phyloP scores from a whole-genome alignment of 2,113 vertebrate genomes.

The Uria aalge region DNA sequence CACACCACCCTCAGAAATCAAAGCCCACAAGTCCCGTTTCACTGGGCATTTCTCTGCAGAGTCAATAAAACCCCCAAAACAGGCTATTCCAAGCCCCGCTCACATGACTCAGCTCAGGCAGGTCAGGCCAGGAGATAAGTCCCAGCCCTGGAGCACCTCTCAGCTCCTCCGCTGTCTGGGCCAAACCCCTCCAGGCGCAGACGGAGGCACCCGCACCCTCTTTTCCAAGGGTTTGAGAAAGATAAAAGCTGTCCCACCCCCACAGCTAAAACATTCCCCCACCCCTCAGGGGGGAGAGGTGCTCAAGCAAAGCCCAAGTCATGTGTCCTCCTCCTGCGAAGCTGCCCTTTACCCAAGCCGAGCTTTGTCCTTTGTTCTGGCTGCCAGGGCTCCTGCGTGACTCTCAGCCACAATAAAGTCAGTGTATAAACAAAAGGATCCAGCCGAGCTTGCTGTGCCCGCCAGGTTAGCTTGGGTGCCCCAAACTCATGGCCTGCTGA shows the following conservation, averaged over 20 bases:
- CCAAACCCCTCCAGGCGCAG: neutral
- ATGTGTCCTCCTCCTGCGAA: neutral
- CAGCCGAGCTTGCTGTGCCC: neutral
- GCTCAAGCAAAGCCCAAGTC: neutral
- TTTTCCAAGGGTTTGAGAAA: neutral
- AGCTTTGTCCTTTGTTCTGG: constrained; percentile 34
- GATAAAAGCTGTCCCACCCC: neutral
- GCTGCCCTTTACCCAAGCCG: neutral
- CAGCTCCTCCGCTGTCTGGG: neutral
- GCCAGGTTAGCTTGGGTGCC: neutral
- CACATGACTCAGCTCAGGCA: neutral
- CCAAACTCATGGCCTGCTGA: neutral
- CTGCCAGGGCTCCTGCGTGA: neutral
- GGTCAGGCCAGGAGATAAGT: neutral
- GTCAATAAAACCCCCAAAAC: neutral
- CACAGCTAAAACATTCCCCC: neutral
- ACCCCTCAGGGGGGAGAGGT: neutral
- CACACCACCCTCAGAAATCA: neutral
- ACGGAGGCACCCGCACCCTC: neutral
- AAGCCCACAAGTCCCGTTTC: neutral
- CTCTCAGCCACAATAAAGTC: constrained; percentile 12
- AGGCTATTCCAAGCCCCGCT: neutral
- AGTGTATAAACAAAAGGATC: neutral
- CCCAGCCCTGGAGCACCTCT: neutral
- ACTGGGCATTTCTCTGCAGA: neutral